These are phyloP conservation scores for mouse (Mus musculus) DNA, from an alignment of 2,113 vertebrate species.

Conservation along the genomic window DNA sequence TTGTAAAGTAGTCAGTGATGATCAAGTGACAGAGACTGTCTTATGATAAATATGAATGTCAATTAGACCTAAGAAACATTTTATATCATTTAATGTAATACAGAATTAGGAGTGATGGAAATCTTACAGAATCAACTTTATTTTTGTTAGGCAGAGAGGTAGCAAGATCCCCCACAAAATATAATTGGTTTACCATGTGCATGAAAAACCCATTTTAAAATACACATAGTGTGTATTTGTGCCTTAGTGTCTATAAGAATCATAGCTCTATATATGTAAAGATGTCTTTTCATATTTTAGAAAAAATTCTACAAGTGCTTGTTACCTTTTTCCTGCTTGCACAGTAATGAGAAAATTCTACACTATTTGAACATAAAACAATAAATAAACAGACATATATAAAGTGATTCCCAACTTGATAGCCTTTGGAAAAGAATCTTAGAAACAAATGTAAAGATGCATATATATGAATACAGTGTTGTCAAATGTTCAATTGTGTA, in stretches of 20 bases:
- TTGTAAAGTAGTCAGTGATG: slow-evolving; percentile 33
- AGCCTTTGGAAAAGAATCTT: background rate
- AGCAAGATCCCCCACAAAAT: background rate
- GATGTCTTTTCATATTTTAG: background rate
- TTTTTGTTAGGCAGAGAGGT: slow-evolving; percentile 8
- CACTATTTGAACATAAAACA: background rate
- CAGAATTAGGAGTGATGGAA: background rate
- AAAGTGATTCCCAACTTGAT: background rate
- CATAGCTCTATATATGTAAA: background rate
- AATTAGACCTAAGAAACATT: slow-evolving; percentile 46
- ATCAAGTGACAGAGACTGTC: background rate
- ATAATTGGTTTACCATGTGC: background rate
- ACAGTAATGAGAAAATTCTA: slow-evolving; percentile 18
- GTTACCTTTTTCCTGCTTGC: background rate
- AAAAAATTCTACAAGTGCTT: background rate
- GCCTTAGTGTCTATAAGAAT: background rate
- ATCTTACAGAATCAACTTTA: background rate
- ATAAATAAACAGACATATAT: background rate
- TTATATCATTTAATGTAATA: background rate
- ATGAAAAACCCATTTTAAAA: background rate
- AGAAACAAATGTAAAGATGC: background rate
- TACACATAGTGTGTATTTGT: background rate
- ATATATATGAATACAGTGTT: background rate
- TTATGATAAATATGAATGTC: slow-evolving; percentile 18
- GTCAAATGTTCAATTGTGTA: background rate